These are phyloP conservation scores for Elephas maximus DNA, from an alignment of 2,113 vertebrate species.

Conservation along the genomic window DNA sequence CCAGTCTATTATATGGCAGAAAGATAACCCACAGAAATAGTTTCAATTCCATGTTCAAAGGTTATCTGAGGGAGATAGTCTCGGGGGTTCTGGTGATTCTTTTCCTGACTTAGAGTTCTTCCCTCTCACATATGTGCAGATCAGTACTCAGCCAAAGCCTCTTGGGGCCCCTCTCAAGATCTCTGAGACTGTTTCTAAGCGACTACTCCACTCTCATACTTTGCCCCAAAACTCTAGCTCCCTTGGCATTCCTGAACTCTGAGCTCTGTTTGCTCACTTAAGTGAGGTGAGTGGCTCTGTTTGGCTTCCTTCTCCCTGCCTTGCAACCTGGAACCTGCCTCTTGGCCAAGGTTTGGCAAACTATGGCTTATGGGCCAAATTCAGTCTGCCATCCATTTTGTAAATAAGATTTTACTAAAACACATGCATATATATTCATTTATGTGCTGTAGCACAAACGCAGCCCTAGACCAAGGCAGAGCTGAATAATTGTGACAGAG, in stretches of 20 bases:
- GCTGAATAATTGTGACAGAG: background rate
- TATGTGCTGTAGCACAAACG: background rate
- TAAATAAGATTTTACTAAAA: background rate
- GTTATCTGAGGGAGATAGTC: no score
- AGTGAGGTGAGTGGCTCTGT: background rate
- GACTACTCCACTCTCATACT: background rate
- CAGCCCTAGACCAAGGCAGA: background rate
- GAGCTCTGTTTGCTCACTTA: background rate
- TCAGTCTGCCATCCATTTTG: background rate
- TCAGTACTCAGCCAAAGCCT: no score
- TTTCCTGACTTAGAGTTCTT: background rate
- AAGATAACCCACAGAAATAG: no score
- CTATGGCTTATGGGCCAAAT: background rate
- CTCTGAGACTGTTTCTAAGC: background rate
- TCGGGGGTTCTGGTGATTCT: no score
- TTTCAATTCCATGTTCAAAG: no score
- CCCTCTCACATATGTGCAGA: background rate
- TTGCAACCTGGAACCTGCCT: background rate
- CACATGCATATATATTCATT: background rate
- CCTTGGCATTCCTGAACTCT: background rate
- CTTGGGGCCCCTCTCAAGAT: background rate
- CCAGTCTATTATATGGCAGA: no score
- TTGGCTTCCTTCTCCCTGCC: background rate
- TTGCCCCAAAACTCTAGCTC: background rate
- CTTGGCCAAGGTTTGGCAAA: background rate